phyloP scores from a whole-genome alignment of 2,797 vertebrate species.

The Galago senegalensis region DNA sequence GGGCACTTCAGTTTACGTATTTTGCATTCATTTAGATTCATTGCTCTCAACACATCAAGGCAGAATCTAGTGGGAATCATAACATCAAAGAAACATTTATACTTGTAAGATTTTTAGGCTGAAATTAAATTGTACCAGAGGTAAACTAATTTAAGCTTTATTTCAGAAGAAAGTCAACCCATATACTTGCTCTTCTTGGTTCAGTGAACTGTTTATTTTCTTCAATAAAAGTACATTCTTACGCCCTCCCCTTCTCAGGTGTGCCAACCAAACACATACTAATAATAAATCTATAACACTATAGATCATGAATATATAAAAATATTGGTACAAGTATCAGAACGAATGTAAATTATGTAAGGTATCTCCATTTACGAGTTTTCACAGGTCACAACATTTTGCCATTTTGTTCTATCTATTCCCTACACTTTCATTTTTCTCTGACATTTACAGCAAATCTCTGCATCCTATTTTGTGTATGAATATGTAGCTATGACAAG shows the following conservation, averaged over 20 bases:
- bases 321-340: not conserved
- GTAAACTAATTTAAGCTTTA: slow-evolving; percentile 27
- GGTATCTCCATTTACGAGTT: not conserved
- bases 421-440: not conserved
- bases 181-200: not conserved
- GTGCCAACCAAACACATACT: not conserved
- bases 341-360: not conserved
- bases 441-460: not conserved
- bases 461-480: not conserved
- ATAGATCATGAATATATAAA: not conserved
- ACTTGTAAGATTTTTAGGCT: not conserved
- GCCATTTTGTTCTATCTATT: not conserved
- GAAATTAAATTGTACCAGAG: slow-evolving; percentile 24
- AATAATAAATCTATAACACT: not conserved
- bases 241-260: not conserved
- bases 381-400: not conserved
- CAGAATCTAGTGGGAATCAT: not conserved
- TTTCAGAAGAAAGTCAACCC: slow-evolving; percentile 36
- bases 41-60: slow-evolving; percentile 27
- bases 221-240: not conserved
- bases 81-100: slow-evolving; percentile 54
- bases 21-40: slow-evolving; percentile 34
- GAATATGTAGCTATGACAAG: not conserved
- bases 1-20: not conserved
- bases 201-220: not conserved